Evolutionary conservation across 2,888 invertebrate genomes (phyloP).

Genomic region (Nephrotoma appendiculata): DNA sequence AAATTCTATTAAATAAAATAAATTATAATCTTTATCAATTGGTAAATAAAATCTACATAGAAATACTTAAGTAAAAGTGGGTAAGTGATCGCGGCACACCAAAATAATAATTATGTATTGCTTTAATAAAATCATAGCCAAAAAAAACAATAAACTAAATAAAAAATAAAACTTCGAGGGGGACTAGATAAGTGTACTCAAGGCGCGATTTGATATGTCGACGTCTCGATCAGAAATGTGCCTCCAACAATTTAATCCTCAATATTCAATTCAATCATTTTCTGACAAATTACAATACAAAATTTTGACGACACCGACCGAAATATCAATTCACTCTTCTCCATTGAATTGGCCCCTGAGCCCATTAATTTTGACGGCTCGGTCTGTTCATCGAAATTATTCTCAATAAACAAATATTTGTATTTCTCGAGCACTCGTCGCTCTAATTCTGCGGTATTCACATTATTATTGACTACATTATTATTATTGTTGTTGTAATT

Average conservation of each 20-base stretch:
- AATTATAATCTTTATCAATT: neutral
- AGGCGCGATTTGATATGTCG: neutral
- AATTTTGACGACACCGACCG: slow-evolving; percentile 30
- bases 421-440: slow-evolving; percentile 10
- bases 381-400: neutral
- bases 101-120: neutral
- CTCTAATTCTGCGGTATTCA: slow-evolving; percentile 10
- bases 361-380: neutral
- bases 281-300: slow-evolving; percentile 31
- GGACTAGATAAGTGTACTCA: neutral
- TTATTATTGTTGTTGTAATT: neutral
- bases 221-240: neutral
- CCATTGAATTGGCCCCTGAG: slow-evolving; percentile 13
- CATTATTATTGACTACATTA: slow-evolving; percentile 2
- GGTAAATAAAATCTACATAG: neutral
- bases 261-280: slow-evolving; percentile 10
- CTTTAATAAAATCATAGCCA: neutral
- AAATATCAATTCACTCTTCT: slow-evolving; percentile 30
- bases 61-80: neutral
- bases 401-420: slow-evolving; percentile 7
- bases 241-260: neutral
- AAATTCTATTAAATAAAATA: neutral
- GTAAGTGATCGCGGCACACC: neutral
- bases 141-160: neutral
- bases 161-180: neutral